Base-by-base conservation (phyloP, 2,888 invertebrate genomes). In the Anthrax anthrax region DNA sequence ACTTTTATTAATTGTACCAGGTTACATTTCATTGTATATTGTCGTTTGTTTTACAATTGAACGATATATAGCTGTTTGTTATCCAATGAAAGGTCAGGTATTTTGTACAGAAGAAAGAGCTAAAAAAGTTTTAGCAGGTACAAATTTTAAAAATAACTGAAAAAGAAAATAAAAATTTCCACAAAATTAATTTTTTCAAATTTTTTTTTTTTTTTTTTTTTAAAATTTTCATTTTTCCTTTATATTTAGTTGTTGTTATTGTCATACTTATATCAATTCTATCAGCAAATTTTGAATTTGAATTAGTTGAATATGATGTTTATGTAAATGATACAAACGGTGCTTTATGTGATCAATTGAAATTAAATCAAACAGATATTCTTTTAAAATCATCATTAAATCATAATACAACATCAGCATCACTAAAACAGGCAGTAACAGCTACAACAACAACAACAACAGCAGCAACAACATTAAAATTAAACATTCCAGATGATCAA, bases 31-130 rank as follows among this genome's bases (percentile, higher is more conserved):
- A 42, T 80, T 82, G 41, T 84, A 83, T 80, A 68, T 84, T 53
- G 82, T 81, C 27, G 80, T 83, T 19, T 77, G 81, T 49, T 84
- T 84, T 61, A 84, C 84, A 18, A 70, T 84, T 46, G 84, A 84
- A 65, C 72, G 84, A 42, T 84, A 81, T 68, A 78, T 84, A 51
- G 82, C 81, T 23, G 82, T 84, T 18, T 79, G 81, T 56, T 78
- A 82, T 65, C 84, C 84, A 17, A 76, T 84, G 61, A 72, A 75
- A 51, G 80, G 82, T 38, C 78, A 78, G 64, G 74, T 75, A 41
- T 66, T 78, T 55, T 82, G 81, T 64, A 83, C 83, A 2, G 80
- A 81, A 58, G 72, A 76, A 41, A 69, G 81, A 53, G 84, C 84
- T 17, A 76, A 79, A 62, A 71, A 72, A 58, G 77, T 81, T 51